Base-by-base conservation (phyloP, 1,140 invertebrate species). In the Formica selysi region DNA sequence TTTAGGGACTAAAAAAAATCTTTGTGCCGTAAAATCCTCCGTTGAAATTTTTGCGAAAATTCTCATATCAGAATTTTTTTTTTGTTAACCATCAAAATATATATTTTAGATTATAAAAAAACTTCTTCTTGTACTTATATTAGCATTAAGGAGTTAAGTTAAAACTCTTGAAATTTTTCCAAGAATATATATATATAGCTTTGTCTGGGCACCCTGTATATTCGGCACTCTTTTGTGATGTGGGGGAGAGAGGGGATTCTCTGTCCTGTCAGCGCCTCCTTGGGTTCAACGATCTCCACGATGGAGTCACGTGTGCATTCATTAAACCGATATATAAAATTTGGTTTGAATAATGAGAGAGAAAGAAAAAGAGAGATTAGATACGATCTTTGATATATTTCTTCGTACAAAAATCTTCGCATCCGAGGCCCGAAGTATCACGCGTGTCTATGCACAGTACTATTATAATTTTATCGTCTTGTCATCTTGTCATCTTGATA, bases 281-380 rank as follows among this genome's bases (percentile, higher is more conserved):
- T 86, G 93, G 91, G 93, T 95, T 95, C 94, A 95, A 94, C 89
- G 94, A 94, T 95, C 94, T 93, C 91, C n/a, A 41, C 36, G 36
- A 70, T 1, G 44, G n/a, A 80, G 44, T 83, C 79, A 73, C 36
- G 54, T 83, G 67, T 71, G 38, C 57, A 83, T 73, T 83, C 68
- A 54, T 83, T 83, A 74, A 83, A 16, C 29, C 29, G 26, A 62
- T 83, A 36, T 44, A 29, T 44, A 22, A 59, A 65, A 79, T 79
- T 79, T 54, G 29, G n/a, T 80, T 61, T 73, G 54, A 19, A 61
- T n/a, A 83, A 41, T 48, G 36, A 51, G 48, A 51, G 48, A 51
- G 5, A 51, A 51, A 19, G 13, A 51, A 4, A 19, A 51, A 51
- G 16, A 51, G 4, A 51, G 16, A 83, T 81, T 73, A 73, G 68